Base-by-base conservation (phyloP, 92 coral and sea anemone genomes). In the Zoanthus gigantus region DNA sequence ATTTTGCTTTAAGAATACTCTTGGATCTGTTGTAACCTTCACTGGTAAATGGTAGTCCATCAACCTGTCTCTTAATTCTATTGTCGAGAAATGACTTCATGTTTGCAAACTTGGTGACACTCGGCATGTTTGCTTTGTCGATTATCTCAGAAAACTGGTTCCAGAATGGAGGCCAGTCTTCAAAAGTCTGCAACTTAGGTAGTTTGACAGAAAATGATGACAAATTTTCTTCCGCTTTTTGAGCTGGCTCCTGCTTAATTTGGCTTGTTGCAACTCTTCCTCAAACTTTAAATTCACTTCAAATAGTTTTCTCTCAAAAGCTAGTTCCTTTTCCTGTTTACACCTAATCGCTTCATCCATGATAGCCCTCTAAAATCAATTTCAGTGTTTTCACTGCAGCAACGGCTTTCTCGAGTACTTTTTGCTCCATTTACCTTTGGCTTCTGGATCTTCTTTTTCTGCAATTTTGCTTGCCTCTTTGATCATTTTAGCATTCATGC, bases 271-370 rank as follows among this genome's bases (percentile, higher is more conserved):
- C 23, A 23, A 23, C 23, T 23, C 23, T 23, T 23, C 23, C 23
- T 23, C 23, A 23, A 23, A 23, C 23, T 23, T 23, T 23, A 23
- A 23, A 23, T 78, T 92, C 10, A 87, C 54, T 28, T 92, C 95
- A 76, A 86, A 86, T 8, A 92, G 68, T 71, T 79, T 83, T 15
- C 79, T 73, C 47, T 92, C 91, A 71, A 86, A 23, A 32, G 90
- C 82, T 32, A 87, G 81, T 72, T 87, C 89, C 66, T 83, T 89
- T 57, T 89, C 89, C 32, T 65, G 90, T 50, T 83, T 46, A 15
- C 42, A 14, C n/a, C 63, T 16, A 60, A 60, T 60, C 16, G 67
- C 67, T 16, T 60, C 67, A 60, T 60, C 18, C 23, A 60, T 60
- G 67, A 6, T 60, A 60, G 32, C 47, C 75, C 47, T 31, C 45